Conservation (phyloP, 2,797 vertebrate genomes). For the Falco concolor region DNA sequence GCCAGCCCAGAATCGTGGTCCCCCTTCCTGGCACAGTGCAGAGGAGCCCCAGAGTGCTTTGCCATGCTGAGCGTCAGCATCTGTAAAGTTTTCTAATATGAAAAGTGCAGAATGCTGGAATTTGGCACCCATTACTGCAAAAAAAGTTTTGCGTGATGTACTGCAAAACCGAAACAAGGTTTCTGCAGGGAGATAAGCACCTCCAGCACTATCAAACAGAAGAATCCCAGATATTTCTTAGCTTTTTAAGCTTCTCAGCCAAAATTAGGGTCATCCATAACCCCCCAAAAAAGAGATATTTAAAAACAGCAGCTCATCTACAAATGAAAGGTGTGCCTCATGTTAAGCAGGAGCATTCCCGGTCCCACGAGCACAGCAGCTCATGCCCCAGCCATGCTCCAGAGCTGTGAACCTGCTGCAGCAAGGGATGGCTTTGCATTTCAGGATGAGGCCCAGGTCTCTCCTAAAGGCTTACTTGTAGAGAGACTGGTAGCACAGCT, state of each 20-base stretch:
- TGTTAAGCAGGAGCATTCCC: neutral
- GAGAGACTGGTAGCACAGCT: neutral
- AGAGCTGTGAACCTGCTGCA: accelerated
- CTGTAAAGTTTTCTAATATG: accelerated
- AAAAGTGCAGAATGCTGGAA: neutral
- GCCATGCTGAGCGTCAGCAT: accelerated
- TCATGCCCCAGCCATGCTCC: neutral
- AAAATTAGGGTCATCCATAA: conserved; percentile 32
- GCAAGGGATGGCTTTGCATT: accelerated
- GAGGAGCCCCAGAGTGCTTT: accelerated
- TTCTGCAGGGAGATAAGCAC: neutral
- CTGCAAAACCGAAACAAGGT: neutral
- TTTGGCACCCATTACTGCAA: accelerated
- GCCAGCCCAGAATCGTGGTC: neutral
- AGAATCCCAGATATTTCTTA: neutral
- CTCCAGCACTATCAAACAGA: neutral
- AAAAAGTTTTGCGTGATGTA: accelerated
- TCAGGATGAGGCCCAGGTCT: neutral
- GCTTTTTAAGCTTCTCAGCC: neutral
- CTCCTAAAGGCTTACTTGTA: neutral
- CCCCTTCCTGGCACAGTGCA: accelerated
- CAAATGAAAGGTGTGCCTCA: neutral
- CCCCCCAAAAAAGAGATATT: neutral
- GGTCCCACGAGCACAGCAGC: accelerated
- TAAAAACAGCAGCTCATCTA: neutral